These are phyloP conservation scores for Lampris megalopsis DNA, from an alignment of 2,113 vertebrate genomes.

Conservation along the genomic window DNA sequence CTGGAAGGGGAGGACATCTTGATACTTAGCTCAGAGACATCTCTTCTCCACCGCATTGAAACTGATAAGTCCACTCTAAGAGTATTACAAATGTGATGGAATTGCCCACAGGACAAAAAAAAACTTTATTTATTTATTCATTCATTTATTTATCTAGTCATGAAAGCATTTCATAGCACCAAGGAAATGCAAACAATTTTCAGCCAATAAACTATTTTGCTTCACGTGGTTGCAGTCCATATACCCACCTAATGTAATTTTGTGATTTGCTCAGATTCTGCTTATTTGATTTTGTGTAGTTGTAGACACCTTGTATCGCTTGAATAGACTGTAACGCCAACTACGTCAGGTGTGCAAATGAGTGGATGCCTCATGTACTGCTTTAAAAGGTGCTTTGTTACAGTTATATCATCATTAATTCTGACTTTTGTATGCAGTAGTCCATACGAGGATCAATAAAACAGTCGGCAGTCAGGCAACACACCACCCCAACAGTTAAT, in stretches of 20 bases:
- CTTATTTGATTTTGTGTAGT: too few species aligned
- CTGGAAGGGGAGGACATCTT: slow-evolving; percentile 26
- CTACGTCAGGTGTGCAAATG: neutral
- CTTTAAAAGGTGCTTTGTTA: slow-evolving; percentile 10
- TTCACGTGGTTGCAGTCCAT: too few species aligned
- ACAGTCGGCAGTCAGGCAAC: slow-evolving; percentile 64
- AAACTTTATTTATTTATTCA: neutral
- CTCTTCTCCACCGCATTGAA: neutral
- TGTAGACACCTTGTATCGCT: neutral
- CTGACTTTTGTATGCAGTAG: slow-evolving; percentile 72
- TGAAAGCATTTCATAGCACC: neutral
- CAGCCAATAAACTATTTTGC: too few species aligned
- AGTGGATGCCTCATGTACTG: neutral
- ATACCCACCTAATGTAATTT: too few species aligned
- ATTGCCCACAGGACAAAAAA: neutral
- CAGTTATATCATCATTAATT: slow-evolving; percentile 66
- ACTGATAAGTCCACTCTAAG: slow-evolving; percentile 1
- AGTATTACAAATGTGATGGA: neutral
- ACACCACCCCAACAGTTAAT: slow-evolving; percentile 72
- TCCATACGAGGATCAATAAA: slow-evolving; percentile 77
- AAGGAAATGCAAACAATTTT: neutral
- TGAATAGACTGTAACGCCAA: neutral
- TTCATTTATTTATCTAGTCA: neutral
- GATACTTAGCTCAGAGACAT: slow-evolving; percentile 17
- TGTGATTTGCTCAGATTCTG: too few species aligned